Evolutionary conservation across 2,888 invertebrate genomes (phyloP), one percentile per base, ranked within the genome.

Genomic region (Anthrax anthrax): DNA sequence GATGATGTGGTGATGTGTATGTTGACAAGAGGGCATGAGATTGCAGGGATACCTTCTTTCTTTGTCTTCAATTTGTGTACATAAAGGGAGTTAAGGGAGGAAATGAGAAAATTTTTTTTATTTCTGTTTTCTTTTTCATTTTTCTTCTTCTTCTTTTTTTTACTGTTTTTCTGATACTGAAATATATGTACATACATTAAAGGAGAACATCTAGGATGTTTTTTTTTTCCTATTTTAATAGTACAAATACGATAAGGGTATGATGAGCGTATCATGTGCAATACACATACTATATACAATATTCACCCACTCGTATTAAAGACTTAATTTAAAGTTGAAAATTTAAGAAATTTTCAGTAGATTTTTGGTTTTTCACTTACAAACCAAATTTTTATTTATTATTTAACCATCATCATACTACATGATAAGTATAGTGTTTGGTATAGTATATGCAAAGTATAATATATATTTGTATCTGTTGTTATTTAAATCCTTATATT

Each of bases 351-450:
- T 32, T 32, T 32, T 32, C 29, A 12, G 43, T 50, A 47, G 45
- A 50, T 47, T 50, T 50, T 50, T 47, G 50, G 49, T 38, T 42
- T 44, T 49, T 49, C 46, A 46, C 46, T 46, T 46, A 46, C 41
- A 41, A 45, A 46, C 46, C 46, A 46, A 46, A 42, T 46, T 46
- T 46, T 46, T 46, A 46, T 46, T 46, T 46, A 46, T 46, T 46
- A 46, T 46, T 41, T 41, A 41, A 32, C 29, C 29, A 32, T 12
- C 29, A 32, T 12, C 29, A 8, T 12, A 23, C 23, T 6, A 23
- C 29, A n/a, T n/a, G 12, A 29, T 12, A 32, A 32, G 13, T 32
- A 32, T 32, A 32, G 8, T 23, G 8, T 23, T 23, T n/a, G n/a
- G n/a, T n/a, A 8, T 23, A 32, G 29, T 32, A 32, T 29, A 29